Base-by-base conservation (phyloP, 2,888 invertebrate species). In the Acanthosepion pharaonis region DNA sequence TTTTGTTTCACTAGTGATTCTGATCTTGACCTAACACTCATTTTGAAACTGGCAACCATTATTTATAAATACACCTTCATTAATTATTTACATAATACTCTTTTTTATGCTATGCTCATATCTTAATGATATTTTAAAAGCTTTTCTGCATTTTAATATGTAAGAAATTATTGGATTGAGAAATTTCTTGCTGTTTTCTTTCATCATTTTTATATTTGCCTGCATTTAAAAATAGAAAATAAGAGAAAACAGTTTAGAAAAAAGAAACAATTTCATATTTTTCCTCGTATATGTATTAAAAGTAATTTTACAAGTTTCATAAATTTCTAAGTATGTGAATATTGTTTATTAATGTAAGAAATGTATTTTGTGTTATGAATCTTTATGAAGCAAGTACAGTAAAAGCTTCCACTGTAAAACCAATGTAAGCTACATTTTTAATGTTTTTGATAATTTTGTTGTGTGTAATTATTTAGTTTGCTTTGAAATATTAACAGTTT, bases 121-220 rank as follows among this genome's bases (percentile, higher is more conserved):
- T 78, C 78, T n/a, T 78, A 33, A 78, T 78, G 11, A 78, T 78
- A 78, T 78, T 78, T 78, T 78, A 78, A 78, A 20, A 78, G n/a
- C 78, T 78, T 78, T 78, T 78, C 78, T 78, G 78, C 18, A n/a
- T 78, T 78, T 78, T 78, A 78, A 78, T 5, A 78, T 78, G n/a
- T 33, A 78, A 78, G 78, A n/a, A 78, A 78, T 78, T 78, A 78
- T n/a, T 78, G 78, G 5, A n/a, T 8, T 78, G 28, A n/a, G 28
- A 28, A 64, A 64, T 28, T 6, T 28, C 5, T 78, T 78, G 28
- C 28, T 28, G 64, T 64, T 78, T 78, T 78, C 78, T 78, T n/a
- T 78, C n/a, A 33, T 78, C n/a, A 33, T 78, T 78, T 78, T 78
- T 78, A 78, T 78, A 78, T 78, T 78, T 78, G 78, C 78, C n/a